Evolutionary conservation across 2,888 invertebrate genomes (phyloP), one percentile per base, ranked within the genome.

Genomic region (Latrodectus hesperus): DNA sequence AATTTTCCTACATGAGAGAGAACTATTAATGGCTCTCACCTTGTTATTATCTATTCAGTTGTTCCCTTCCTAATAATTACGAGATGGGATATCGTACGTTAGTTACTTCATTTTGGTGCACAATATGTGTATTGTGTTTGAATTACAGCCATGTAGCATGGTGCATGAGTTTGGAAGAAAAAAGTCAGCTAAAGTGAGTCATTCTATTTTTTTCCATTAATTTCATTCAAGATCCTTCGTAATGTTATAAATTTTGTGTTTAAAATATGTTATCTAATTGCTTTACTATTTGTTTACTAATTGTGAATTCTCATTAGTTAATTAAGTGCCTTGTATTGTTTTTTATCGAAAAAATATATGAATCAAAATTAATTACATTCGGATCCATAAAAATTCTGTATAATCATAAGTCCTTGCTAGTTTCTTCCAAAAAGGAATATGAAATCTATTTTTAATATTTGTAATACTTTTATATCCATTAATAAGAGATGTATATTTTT

Each of bases 131-230:
- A 72, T 77, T 84, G 53, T 73, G 71, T 77, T 72, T 84, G 26
- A 84, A 72, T 55, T 65, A 64, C 52, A 71, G 53, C n/a, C 26
- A 51, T 55, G 72, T 77, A 70, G 64, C 65, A 10, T 84, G 64
- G 65, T 71, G 76, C 64, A 84, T 84, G 84, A 77, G 70, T 53
- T 72, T 14, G 51, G 84, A 77, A 65, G 84, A 84, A 72, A 84
- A 84, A 17, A 52, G 72, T 65, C 72, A 77, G 38, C 52, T 77
- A 22, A 84, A 84, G 84, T 84, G 14, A 84, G 84, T 72, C 16
- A 60, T 68, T 60, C 51, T n/a, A 26, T 53, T 73, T 14, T 10
- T 22, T 55, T n/a, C n/a, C 38, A n/a, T 76, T 4, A 14, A 14
- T n/a, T 9, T 14, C 11, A 8, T 73, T 73, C 4, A 10, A 9